These are phyloP conservation scores for Ramphastos sulfuratus DNA, from an alignment of 2,113 vertebrate species.

Conservation along the genomic window DNA sequence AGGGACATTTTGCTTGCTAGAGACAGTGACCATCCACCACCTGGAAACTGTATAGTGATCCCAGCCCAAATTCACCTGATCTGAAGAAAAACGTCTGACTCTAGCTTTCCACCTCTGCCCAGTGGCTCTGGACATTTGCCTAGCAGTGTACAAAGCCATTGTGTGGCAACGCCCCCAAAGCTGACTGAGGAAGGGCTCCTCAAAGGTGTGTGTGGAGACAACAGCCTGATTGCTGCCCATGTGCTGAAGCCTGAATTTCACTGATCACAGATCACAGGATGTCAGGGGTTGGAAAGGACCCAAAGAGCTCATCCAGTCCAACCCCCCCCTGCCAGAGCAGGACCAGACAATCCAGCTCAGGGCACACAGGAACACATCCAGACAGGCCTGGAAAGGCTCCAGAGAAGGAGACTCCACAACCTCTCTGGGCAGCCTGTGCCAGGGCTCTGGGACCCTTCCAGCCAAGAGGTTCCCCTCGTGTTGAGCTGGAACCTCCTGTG, in stretches of 20 bases:
- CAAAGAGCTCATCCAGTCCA: too few species aligned
- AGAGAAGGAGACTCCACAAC: too few species aligned
- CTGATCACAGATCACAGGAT: too few species aligned
- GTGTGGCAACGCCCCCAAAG: not conserved
- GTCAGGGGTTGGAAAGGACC: too few species aligned
- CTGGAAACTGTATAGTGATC: not conserved
- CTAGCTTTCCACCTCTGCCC: not conserved
- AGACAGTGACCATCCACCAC: not conserved
- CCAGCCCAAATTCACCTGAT: not conserved
- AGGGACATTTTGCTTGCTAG: not conserved
- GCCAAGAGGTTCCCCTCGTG: too few species aligned
- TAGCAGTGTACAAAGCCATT: not conserved
- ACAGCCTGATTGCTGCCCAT: not conserved
- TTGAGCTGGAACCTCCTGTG: too few species aligned
- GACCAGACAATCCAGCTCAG: too few species aligned
- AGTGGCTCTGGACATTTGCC: accelerated
- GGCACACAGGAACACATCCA: too few species aligned
- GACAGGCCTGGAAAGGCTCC: too few species aligned
- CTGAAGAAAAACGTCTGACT: not conserved
- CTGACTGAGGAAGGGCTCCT: not conserved
- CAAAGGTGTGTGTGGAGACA: not conserved
- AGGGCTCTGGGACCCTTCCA: too few species aligned
- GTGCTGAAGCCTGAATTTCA: not conserved
- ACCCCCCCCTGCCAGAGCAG: too few species aligned
- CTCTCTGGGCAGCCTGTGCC: too few species aligned